Base-by-base conservation (phyloP, 1,140 invertebrate species). In the Macrobrachium rosenbergii region DNA sequence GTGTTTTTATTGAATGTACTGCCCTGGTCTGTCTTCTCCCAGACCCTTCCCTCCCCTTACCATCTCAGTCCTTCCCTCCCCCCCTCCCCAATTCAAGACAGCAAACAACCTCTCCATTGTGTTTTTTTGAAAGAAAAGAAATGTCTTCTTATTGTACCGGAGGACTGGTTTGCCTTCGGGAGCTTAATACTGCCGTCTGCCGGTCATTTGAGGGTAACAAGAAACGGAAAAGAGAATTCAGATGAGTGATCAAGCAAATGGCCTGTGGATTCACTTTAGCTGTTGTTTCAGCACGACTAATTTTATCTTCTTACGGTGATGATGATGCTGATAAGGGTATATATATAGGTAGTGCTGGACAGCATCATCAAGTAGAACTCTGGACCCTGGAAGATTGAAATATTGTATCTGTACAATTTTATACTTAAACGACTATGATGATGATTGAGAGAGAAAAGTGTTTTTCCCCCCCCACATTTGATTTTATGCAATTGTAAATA, bases 141-240 rank as follows among this genome's bases (percentile, higher is more conserved):
- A 52, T 52, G 52, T 52, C 52, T 52, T 52, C 12, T 52, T 52
- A 52, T 12, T 72, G 21, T 72, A 43, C 37, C 69, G 69, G 69
- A 72, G 69, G 69, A 52, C 52, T 52, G 52, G 52, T 52, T 10
- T 52, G 2, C 52, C 52, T 52, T 52, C 52, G 52, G 52, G 52
- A 52, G 52, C 52, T 52, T 81, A 52, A 87, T 87, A 87, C 84
- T 87, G 84, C 84, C 84, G 80, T 79, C 67, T 67, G 37, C 69
- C 63, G 78, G 84, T 87, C 84, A 80, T 87, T 60, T 82, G 72
- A 81, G 79, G 78, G 52, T 52, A 52, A 52, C 52, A 8, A 12
- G 7, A 52, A 52, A 52, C 12, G 2, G 8, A 2, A 12, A 52
- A 52, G 12, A 3, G 28, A 37, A 37, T 37, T 37, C 1, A 37